These are phyloP conservation scores for Pterois miles DNA, from an alignment of 2,797 vertebrate genomes.

Conservation along the genomic window DNA sequence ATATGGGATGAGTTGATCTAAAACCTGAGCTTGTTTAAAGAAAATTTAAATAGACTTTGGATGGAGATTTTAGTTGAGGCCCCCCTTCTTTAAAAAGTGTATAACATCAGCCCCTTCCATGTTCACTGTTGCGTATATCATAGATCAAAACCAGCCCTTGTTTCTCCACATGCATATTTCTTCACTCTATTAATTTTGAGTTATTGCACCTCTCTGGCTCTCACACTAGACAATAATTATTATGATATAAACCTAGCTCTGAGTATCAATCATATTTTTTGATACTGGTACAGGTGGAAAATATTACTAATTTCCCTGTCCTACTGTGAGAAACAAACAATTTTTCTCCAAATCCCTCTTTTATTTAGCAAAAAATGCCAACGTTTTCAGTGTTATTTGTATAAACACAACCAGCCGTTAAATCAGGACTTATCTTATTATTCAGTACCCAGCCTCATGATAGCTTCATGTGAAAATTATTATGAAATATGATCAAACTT, in stretches of 20 bases:
- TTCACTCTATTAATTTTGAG: slow-evolving; percentile 3
- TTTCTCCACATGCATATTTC: slow-evolving; percentile 10
- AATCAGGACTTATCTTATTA: background rate
- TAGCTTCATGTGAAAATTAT: background rate
- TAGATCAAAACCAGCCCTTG: slow-evolving; percentile 1
- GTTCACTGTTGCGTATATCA: background rate
- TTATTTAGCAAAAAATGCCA: background rate
- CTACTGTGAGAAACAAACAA: background rate
- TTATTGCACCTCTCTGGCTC: background rate
- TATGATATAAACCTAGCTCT: background rate
- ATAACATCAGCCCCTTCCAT: background rate
- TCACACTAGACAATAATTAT: background rate
- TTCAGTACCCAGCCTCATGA: background rate
- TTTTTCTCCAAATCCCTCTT: background rate
- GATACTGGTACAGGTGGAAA: background rate
- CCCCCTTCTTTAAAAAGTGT: background rate
- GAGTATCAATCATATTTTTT: background rate
- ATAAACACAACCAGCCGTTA: background rate
- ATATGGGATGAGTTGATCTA: background rate
- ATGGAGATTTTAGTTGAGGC: background rate
- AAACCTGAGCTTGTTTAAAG: slow-evolving; percentile 11
- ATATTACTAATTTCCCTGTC: background rate
- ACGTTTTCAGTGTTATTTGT: background rate
- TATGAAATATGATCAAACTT: background rate
- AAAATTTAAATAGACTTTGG: background rate